These are phyloP conservation scores for Menura novaehollandiae DNA, from an alignment of 2,113 vertebrate species.

Conservation along the genomic window DNA sequence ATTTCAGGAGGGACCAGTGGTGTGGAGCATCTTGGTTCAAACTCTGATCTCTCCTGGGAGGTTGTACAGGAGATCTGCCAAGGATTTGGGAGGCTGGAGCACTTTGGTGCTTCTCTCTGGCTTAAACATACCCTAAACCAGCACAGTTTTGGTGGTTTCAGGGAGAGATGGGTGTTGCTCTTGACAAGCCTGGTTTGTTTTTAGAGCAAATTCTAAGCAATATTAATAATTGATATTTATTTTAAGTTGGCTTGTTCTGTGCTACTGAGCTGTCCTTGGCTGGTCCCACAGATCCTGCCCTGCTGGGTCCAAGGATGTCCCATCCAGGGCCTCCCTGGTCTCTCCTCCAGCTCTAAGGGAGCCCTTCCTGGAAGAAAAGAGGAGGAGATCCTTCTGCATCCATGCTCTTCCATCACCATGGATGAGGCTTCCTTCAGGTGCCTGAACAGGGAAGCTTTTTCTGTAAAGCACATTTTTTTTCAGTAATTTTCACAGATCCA, in stretches of 20 bases:
- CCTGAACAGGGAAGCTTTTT: background rate
- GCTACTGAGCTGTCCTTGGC: background rate
- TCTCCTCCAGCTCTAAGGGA: background rate
- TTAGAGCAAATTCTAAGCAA: background rate
- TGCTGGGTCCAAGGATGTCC: background rate
- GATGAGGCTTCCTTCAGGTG: background rate
- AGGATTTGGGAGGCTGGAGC: background rate
- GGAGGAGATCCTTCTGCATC: background rate
- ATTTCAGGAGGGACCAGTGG: background rate
- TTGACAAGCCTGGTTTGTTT: background rate
- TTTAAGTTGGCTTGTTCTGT: background rate
- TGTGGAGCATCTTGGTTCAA: background rate
- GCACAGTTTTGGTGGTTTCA: background rate
- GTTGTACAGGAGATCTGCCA: background rate
- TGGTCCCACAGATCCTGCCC: background rate
- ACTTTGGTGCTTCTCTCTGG: background rate
- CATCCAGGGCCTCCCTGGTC: background rate
- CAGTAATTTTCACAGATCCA: background rate
- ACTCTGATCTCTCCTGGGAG: background rate
- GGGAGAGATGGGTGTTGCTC: background rate
- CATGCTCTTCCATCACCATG: rapidly evolving
- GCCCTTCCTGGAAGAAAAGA: background rate
- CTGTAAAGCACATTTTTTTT: background rate
- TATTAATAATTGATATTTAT: background rate
- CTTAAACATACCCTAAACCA: background rate